Evolutionary conservation across 2,797 vertebrate genomes (phyloP), one percentile per base, ranked within the genome.

Genomic region (Uromys caudimaculatus): DNA sequence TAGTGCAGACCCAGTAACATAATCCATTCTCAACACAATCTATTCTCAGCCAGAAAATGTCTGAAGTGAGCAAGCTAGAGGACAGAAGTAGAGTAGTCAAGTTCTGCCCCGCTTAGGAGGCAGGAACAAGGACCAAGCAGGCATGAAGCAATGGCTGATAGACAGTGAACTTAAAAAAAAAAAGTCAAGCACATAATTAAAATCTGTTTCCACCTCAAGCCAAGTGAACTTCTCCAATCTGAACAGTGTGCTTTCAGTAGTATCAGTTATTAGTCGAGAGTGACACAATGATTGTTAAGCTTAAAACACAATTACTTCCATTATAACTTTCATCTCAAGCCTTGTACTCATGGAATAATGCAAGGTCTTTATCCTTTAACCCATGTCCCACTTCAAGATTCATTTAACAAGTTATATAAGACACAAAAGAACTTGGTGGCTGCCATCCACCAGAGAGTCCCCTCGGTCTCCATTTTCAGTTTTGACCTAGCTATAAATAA

Each of bases 401-500:
- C 73, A 92, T 47, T 93, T 92, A 88, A 86, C 38, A 90, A 95
- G 64, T 85, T 83, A 89, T 75, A 91, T 84, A n/a, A 93, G 67
- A 79, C 23, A 60, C 79, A 69, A 95, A 58, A 11, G 54, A 54
- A 47, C 50, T n/a, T 78, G 32, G 52, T 50, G 52, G 38, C 21
- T n/a, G 19, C 29, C 35, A 64, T 91, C 69, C 71, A 81, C 95
- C 86, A 96, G 64, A 67, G 58, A 54, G 21, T n/a, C 64, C 64
- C 14, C 76, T 92, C n/a, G 60, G 73, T 87, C 41, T 81, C 64
- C 54, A 24, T 50, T 76, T 95, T 89, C 35, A 84, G 92, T 90
- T 95, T 88, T 87, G 38, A 60, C 47, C 89, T 69, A 79, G 83
- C 90, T 95, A 92, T 73, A 93, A 96, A 97, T 89, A 83, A n/a